Evolutionary conservation across 1,140 invertebrate species (phyloP).

Genomic region (Galleria mellonella): DNA sequence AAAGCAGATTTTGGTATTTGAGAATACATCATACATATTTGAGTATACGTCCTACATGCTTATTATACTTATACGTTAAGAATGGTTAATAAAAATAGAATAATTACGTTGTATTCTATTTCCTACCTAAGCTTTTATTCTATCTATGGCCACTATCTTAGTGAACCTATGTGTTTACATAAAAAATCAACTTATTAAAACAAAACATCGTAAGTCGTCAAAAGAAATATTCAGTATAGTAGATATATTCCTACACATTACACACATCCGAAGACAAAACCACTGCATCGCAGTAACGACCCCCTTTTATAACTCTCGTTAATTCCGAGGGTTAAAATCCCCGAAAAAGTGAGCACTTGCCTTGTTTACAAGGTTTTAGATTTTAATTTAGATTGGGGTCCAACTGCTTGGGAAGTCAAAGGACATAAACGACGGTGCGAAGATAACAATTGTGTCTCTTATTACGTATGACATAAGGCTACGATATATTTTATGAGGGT

Average conservation of each 20-base stretch:
- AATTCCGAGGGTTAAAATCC: conserved; percentile 73
- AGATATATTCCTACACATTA: conserved; percentile 1
- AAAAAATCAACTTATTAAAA: too few species aligned
- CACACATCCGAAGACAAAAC: conserved; percentile 39
- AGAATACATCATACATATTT: too few species aligned
- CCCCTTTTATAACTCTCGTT: conserved; percentile 64
- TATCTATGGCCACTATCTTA: too few species aligned
- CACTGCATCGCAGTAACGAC: conserved; percentile 25
- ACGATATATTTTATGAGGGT: conserved; percentile 27
- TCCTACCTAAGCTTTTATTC: too few species aligned
- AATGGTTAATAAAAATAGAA: too few species aligned
- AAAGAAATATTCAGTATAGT: too few species aligned
- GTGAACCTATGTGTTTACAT: too few species aligned
- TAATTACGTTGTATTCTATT: too few species aligned
- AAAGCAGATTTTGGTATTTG: too few species aligned
- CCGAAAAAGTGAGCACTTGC: conserved; percentile 76
- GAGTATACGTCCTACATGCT: too few species aligned
- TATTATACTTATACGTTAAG: too few species aligned
- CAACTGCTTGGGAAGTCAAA: conserved; percentile 23
- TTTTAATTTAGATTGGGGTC: conserved; percentile 76
- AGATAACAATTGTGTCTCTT: conserved; percentile 24
- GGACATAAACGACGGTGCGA: conserved; percentile 36
- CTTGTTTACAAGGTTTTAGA: conserved; percentile 77
- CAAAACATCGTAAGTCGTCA: too few species aligned
- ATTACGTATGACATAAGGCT: conserved; percentile 22